Evolutionary conservation across 2,797 vertebrate genomes (phyloP).

Genomic region (Trichosurus vulpecula): DNA sequence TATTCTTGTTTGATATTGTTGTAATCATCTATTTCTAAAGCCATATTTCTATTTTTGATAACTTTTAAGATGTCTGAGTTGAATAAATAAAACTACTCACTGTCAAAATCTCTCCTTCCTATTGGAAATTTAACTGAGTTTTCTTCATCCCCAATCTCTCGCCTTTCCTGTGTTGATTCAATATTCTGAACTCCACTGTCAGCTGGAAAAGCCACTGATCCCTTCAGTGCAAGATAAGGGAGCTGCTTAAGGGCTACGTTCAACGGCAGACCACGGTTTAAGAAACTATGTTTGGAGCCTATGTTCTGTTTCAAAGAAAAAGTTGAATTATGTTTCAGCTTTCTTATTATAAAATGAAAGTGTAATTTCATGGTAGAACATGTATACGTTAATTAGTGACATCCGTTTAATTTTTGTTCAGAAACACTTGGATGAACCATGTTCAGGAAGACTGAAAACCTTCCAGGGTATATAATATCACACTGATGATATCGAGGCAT

Average conservation of each 20-base stretch:
- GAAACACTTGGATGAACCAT: constrained; percentile 14
- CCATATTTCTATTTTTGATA: constrained; percentile 33
- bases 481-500: background rate
- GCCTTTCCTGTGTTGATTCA: constrained; percentile 86
- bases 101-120: constrained; percentile 89
- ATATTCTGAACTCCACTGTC: constrained; percentile 82
- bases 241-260: constrained; percentile 77
- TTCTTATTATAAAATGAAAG: background rate
- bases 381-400: constrained; percentile 22
- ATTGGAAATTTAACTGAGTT: constrained; percentile 86
- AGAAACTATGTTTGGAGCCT: constrained; percentile 78
- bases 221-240: constrained; percentile 84
- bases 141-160: constrained; percentile 86
- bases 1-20: constrained; percentile 49
- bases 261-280: constrained; percentile 80
- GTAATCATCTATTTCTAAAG: constrained; percentile 42
- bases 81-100: constrained; percentile 84
- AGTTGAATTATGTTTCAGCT: constrained; percentile 47
- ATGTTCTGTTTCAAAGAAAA: constrained; percentile 79
- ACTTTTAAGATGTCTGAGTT: constrained; percentile 37
- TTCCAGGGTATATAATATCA: background rate
- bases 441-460: constrained; percentile 14
- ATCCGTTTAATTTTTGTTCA: constrained; percentile 24
- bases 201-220: constrained; percentile 79
- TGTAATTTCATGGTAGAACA: background rate